Evolutionary conservation across 37 sponge, comb jelly and placozoan species (phyloP).

Genomic region (Lycopodina hypogea): DNA sequence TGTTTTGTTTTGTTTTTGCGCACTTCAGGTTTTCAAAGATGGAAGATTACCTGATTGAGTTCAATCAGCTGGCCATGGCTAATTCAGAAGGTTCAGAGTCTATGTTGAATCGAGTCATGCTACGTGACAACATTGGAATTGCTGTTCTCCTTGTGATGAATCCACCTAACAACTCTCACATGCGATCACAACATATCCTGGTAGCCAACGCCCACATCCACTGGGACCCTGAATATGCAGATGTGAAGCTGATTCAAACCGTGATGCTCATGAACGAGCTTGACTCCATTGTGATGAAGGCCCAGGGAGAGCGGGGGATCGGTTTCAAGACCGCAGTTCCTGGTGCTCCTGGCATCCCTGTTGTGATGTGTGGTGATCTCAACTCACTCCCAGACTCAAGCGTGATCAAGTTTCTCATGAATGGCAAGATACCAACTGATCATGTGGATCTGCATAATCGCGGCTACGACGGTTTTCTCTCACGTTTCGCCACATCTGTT

Average conservation of each 20-base stretch:
- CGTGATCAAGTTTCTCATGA: slow-evolving; percentile 83
- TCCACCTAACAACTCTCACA: slow-evolving; percentile 3
- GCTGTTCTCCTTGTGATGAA: slow-evolving; percentile 75
- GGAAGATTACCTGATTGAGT: slow-evolving; percentile 86
- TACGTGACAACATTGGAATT: slow-evolving; percentile 89
- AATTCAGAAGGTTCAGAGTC: slow-evolving; percentile 86
- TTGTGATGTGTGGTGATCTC: slow-evolving; percentile 88
- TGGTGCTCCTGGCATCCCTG: slow-evolving; percentile 73
- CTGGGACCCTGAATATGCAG: slow-evolving; percentile 96
- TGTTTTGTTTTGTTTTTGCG: too few species aligned
- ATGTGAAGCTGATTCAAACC: slow-evolving; percentile 95
- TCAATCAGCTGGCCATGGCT: slow-evolving; percentile 92
- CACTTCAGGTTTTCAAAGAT: slow-evolving; percentile 67
- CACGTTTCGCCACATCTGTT: slow-evolving; percentile 48
- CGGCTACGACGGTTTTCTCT: slow-evolving; percentile 81
- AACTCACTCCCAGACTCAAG: slow-evolving; percentile 97
- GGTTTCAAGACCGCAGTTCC: slow-evolving; percentile 45
- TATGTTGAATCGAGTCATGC: slow-evolving; percentile 96
- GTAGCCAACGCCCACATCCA: slow-evolving; percentile 96
- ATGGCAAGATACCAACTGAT: slow-evolving; percentile 61
- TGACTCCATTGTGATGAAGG: slow-evolving; percentile 52
- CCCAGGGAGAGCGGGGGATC: slow-evolving; percentile 61
- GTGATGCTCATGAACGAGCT: slow-evolving; percentile 76
- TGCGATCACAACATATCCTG: slow-evolving; percentile 59
- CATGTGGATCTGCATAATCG: slow-evolving; percentile 79